Base-by-base conservation (phyloP, 53 echinoderm and acorn worm genomes). In the Antedon mediterranea region DNA sequence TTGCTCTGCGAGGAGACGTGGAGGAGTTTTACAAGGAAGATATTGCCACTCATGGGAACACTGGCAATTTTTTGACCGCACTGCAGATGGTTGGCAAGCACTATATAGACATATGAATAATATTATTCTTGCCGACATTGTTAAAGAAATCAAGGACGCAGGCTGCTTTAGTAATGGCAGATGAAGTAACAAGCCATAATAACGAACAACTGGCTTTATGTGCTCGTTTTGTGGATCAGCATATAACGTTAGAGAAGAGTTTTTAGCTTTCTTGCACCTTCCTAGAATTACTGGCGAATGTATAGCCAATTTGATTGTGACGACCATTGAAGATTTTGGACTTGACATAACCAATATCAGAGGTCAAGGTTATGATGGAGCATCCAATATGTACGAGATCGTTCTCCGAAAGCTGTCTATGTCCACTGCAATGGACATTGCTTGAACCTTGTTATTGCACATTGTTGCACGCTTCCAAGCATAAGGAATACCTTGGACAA, bases 91-190 rank as follows among this genome's bases (percentile, higher is more conserved):
- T 37, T 37, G 37, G 37, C 11, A 37, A 37, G 37, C 37, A 37
- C 37, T 37, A 6, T 6, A 37, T 37, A 37, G 4, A 37, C 37
- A 37, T 11, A 37, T 37, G 37, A 37, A 37, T 6, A 37, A 11
- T 37, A 37, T 86, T 31, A 77, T 82, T 43, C 86, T 31, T 73
- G 0, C 23, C 27, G 42, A 78, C 18, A 32, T 86, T 23, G 74
- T 86, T 0, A 26, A 78, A 43, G 86, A 86, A 31, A 76, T 86
- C 8, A 71, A 77, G 73, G 43, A 83, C 15, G 82, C 82, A 14
- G 14, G 34, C 1, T 78, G 41, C 7, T 86, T 43, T 31, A 72
- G 72, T 70, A 15, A 15, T 57, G 57, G 57, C 57, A 2, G 57
- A 57, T 23, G 57, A 57, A 26, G 57, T 57, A 15, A 57, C 57